Base-by-base conservation (phyloP, 2,797 vertebrate genomes). In the Sebastes melanostomus region DNA sequence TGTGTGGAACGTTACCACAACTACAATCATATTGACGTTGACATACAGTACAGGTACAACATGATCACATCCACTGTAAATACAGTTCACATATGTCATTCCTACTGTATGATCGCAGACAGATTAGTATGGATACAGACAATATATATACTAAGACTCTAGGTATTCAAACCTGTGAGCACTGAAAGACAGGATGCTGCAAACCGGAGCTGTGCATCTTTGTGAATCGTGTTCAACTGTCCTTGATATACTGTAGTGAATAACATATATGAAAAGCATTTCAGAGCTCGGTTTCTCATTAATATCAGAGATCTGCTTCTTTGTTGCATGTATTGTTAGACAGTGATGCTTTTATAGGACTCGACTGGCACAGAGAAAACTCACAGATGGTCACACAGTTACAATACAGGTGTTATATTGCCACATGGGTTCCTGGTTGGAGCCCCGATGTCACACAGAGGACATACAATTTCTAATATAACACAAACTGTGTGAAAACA, bases 341-440 rank as follows among this genome's bases (percentile, higher is more conserved):
- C 77, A 58, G 74, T 71, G 72, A 86, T 60, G n/a, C 58, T 81
- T 79, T 75, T 62, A 70, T 66, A 54, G 46, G 69, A 82, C 76
- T 63, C 36, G 77, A 90, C 79, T 1, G 70, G 80, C 90, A 92
- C 89, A 86, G 88, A 81, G 90, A 86, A 78, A 74, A 80, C 80
- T 66, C 85, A 93, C 89, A 91, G 79, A 89, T 85, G 85, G 78
- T 86, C 87, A 91, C 84, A 89, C 77, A 83, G 78, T 65, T 79
- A 84, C 87, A 82, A 80, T 80, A 85, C 83, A 90, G 72, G 75
- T 90, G 86, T 84, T 66, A 88, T 80, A 84, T 85, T 84, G 82
- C 76, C 86, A 72, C 85, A 77, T 66, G 81, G 76, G 65, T 78
- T 85, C 75, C 75, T 82, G 70, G 60, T 75, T 80, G 89, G 78